Conservation (phyloP, 2,113 vertebrate species). For the Prinia subflava region DNA sequence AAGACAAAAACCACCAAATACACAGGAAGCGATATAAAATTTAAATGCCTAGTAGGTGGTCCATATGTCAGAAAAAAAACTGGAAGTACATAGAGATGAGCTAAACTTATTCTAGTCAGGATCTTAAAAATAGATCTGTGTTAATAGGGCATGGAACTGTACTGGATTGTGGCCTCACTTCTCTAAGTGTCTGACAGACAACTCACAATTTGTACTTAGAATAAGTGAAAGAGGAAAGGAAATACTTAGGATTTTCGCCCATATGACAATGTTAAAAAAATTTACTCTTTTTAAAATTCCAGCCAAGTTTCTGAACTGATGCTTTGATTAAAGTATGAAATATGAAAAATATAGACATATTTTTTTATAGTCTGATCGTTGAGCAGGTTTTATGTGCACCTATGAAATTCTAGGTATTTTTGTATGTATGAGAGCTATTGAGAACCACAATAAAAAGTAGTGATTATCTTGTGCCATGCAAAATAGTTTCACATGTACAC, state of each 20-base stretch:
- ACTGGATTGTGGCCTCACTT: not conserved
- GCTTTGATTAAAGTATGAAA: not conserved
- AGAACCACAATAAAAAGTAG: not conserved
- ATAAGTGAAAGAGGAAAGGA: not conserved
- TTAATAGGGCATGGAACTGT: not conserved
- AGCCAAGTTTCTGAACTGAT: not conserved
- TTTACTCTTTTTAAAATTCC: not conserved
- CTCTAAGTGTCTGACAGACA: not conserved
- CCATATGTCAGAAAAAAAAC: not conserved
- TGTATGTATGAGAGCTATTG: not conserved
- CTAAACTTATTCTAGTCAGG: not conserved
- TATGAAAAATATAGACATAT: not conserved
- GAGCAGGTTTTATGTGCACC: not conserved
- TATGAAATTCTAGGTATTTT: not conserved
- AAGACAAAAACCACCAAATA: fast-evolving
- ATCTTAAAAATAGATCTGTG: not conserved
- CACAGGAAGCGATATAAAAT: not conserved
- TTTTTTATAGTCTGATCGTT: not conserved
- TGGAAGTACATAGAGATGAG: not conserved
- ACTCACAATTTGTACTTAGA: not conserved
- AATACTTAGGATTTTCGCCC: not conserved
- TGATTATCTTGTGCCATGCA: not conserved
- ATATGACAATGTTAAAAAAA: not conserved
- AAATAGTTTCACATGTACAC: not conserved
- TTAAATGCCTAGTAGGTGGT: not conserved